These are phyloP conservation scores for Pseudolycoriella hygida DNA, from an alignment of 2,888 invertebrate genomes.

Conservation along the genomic window DNA sequence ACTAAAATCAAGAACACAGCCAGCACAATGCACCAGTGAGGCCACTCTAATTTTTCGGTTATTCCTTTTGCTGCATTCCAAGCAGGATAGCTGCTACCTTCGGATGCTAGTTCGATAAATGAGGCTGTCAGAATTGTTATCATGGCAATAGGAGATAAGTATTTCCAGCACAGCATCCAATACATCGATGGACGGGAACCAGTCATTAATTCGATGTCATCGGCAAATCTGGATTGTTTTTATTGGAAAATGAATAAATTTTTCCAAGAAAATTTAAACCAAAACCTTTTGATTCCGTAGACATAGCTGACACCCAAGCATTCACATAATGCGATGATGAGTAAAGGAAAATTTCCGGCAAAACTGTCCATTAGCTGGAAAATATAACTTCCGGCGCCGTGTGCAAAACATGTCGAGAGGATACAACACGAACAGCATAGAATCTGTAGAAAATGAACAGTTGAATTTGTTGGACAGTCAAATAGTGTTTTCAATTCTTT, in stretches of 20 bases:
- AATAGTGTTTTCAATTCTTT: slow-evolving; percentile 8
- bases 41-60: slow-evolving; percentile 69
- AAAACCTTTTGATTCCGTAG: slow-evolving; percentile 73
- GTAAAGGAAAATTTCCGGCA: slow-evolving; percentile 79
- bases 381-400: slow-evolving; percentile 85
- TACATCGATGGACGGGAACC: slow-evolving; percentile 74
- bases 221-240: slow-evolving; percentile 55
- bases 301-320: slow-evolving; percentile 86
- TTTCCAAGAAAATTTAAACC: not conserved
- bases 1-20: slow-evolving; percentile 56
- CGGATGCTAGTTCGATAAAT: slow-evolving; percentile 57
- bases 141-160: slow-evolving; percentile 80
- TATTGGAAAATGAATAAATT: not conserved
- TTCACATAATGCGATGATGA: slow-evolving; percentile 86
- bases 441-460: slow-evolving; percentile 14
- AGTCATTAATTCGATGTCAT: slow-evolving; percentile 91
- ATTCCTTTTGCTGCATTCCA: slow-evolving; percentile 59
- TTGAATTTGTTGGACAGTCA: not conserved
- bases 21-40: slow-evolving; percentile 61
- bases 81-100: slow-evolving; percentile 71
- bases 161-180: slow-evolving; percentile 92
- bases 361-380: slow-evolving; percentile 89
- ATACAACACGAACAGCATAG: slow-evolving; percentile 66
- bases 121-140: slow-evolving; percentile 68
- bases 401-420: slow-evolving; percentile 79